Evolutionary conservation across 2,888 invertebrate genomes (phyloP).

Genomic region (Uropetala carovei): DNA sequence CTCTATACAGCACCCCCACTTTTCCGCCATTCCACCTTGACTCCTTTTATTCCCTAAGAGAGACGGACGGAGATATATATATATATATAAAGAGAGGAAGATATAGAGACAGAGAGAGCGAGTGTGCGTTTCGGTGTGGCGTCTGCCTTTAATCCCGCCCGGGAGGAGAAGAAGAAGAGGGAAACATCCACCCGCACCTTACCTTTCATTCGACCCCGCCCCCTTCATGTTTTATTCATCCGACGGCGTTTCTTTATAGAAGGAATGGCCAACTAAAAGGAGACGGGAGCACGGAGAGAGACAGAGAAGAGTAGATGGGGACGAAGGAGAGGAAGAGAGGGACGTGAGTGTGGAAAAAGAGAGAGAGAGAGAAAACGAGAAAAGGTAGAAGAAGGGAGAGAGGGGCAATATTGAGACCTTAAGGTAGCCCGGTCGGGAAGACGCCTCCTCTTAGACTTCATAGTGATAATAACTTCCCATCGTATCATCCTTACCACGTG

Average conservation of each 20-base stretch:
- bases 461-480: too few species aligned
- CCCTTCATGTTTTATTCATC: slow-evolving; percentile 48
- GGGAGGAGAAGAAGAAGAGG: too few species aligned
- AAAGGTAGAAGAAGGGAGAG: background rate
- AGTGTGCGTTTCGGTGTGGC: too few species aligned
- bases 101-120: background rate
- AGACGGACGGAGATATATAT: background rate
- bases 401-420: background rate
- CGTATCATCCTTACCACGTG: too few species aligned
- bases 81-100: too few species aligned
- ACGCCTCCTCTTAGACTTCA: too few species aligned
- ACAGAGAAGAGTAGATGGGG: background rate
- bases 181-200: background rate
- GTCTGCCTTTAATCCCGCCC: background rate
- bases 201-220: background rate
- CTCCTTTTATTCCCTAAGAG: background rate
- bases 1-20: background rate
- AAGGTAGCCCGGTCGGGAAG: too few species aligned
- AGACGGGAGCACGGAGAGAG: background rate
- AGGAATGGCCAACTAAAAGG: slow-evolving; percentile 55
- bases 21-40: background rate
- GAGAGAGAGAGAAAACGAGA: background rate
- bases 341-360: background rate
- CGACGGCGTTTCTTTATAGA: slow-evolving; percentile 45
- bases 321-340: background rate